Conservation (phyloP, 1,140 invertebrate genomes). For the Camponotus pennsylvanicus region DNA sequence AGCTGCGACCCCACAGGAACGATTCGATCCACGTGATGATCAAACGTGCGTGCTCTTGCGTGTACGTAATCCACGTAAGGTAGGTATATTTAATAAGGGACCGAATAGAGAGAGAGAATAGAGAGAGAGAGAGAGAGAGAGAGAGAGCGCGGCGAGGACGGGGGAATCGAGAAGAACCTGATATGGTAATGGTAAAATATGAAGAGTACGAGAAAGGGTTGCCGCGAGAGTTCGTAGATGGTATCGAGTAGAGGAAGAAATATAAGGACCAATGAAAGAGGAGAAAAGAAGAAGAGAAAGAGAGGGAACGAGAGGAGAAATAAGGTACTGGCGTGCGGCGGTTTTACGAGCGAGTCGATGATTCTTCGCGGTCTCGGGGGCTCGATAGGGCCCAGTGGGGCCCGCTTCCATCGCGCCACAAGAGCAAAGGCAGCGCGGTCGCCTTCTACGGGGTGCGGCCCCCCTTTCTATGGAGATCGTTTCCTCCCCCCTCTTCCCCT, state of each 20-base stretch:
- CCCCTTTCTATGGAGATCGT: conserved; percentile 77
- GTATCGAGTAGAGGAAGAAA: conserved; percentile 76
- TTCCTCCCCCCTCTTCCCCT: neutral
- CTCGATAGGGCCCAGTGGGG: neutral
- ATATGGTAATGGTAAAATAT: conserved; percentile 80
- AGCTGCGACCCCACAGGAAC: conserved; percentile 21
- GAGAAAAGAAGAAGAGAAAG: conserved; percentile 58
- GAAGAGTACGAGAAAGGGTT: conserved; percentile 70
- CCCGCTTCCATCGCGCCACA: conserved; percentile 57
- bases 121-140: neutral
- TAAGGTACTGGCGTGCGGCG: conserved; percentile 67
- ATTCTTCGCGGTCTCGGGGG: conserved; percentile 70
- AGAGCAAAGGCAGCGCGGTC: conserved; percentile 47
- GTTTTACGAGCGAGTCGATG: conserved; percentile 78
- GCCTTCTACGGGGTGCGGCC: conserved; percentile 76
- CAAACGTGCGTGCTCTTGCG: conserved; percentile 56
- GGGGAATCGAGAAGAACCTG: conserved; percentile 75
- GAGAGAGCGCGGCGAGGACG: neutral
- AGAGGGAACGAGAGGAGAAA: conserved; percentile 65
- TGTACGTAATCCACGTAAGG: conserved; percentile 43
- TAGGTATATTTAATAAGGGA: conserved; percentile 75
- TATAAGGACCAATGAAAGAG: conserved; percentile 75
- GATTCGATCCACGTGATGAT: conserved; percentile 54
- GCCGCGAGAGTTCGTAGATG: conserved; percentile 72
- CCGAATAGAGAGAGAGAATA: conserved; percentile 47